These are phyloP conservation scores for Eclectus roratus DNA, from an alignment of 2,113 vertebrate genomes.

Conservation along the genomic window DNA sequence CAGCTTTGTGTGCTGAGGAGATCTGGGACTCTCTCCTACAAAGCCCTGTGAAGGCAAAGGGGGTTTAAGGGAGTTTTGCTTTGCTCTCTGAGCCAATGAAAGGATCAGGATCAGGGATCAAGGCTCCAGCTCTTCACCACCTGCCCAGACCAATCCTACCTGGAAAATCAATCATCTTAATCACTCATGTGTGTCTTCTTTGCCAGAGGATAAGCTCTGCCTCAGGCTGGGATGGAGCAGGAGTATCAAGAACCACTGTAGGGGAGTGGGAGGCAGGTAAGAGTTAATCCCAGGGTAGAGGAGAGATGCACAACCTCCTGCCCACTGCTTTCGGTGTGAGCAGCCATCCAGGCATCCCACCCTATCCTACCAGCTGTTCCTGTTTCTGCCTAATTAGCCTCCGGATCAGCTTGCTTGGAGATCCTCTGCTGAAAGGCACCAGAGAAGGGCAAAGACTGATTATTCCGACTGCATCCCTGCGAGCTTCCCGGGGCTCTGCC, in stretches of 20 bases:
- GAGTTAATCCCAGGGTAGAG: background rate
- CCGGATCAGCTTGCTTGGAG: background rate
- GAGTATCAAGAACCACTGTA: background rate
- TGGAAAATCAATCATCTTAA: background rate
- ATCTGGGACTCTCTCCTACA: accelerated
- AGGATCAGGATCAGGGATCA: background rate
- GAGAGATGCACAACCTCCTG: background rate
- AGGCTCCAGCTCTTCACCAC: background rate
- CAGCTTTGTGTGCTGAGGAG: background rate
- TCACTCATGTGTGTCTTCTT: accelerated
- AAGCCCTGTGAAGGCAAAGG: background rate
- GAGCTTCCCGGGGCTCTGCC: background rate
- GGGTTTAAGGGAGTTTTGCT: background rate
- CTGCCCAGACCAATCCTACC: background rate
- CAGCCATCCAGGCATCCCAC: background rate
- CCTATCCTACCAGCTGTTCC: constrained; percentile 20
- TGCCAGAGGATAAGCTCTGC: background rate
- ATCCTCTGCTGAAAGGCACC: constrained; percentile 7
- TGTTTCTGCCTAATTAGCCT: background rate
- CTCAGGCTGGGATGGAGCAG: background rate
- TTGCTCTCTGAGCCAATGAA: background rate
- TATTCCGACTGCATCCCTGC: background rate
- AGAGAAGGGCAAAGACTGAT: constrained; percentile 6
- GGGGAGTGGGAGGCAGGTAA: background rate
- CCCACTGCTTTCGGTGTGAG: background rate